Conservation (phyloP, 2,888 invertebrate genomes). For the Chaetoderma sp. region DNA sequence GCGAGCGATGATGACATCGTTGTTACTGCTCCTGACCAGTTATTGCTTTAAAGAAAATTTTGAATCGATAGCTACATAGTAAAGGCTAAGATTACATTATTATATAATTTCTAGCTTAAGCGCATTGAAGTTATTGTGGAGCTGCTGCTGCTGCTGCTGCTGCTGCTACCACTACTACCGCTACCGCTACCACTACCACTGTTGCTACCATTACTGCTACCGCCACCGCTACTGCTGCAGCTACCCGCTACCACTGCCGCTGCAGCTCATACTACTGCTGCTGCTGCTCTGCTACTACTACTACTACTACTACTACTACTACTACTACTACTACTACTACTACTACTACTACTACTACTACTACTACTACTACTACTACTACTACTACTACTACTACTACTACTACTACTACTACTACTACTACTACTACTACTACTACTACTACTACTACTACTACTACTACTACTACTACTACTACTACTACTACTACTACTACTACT, state of each 20-base stretch:
- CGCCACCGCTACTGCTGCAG: not conserved
- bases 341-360: not conserved
- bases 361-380: conserved; percentile 8
- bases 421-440: not conserved
- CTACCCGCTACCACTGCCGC: not conserved
- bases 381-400: conserved; percentile 24
- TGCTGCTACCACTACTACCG: conserved; percentile 16
- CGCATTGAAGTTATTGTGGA: no score
- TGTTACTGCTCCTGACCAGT: no score
- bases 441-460: not conserved
- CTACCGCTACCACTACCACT: not conserved
- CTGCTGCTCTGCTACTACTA: no score
- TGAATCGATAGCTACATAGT: no score
- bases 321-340: not conserved
- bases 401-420: conserved; percentile 8
- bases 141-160: conserved; percentile 15
- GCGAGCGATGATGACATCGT: no score
- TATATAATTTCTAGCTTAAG: no score
- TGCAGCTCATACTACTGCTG: no score
- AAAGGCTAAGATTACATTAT: no score
- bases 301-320: not conserved
- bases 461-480: not conserved
- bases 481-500: not conserved
- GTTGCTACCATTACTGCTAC: not conserved
- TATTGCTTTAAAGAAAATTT: no score